Base-by-base conservation (phyloP, 2,797 vertebrate genomes). In the Anguilla pacifica region DNA sequence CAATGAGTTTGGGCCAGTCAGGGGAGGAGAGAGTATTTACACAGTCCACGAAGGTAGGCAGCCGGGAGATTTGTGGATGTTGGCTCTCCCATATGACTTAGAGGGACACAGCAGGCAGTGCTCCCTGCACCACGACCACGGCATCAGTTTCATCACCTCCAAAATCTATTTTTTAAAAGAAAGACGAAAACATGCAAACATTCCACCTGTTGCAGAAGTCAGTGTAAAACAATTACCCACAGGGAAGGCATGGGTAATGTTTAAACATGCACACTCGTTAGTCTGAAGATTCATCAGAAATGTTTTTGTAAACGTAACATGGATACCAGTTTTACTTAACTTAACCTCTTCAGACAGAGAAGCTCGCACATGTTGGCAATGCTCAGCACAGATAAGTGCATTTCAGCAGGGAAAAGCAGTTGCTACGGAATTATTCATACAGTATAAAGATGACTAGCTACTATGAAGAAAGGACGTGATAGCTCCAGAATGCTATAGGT, bases 31-130 rank as follows among this genome's bases (percentile, higher is more conserved):
- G 77, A 25, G 31, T 83, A 70, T 53, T 2, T 88, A 6, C 31
- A 88, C 88, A 86, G 85, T 92, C 61, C 83, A 81, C 39, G 35
- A 13, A 72, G 64, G 67, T 55, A 84, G 61, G 31, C 35, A 67
- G 39, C 43, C 84, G 11, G 70, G 53, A 64, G 82, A 88, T 57
- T 85, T 85, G 67, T 25, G 59, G 83, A 85, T 72, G 51, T 55
- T 39, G 43, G 43, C 77, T 53, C 55, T 53, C 28, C 43, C n/a
- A n/a, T 25, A 64, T 64, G 43, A 86, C 57, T 17, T 49, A 19
- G 43, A 64, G 79, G 17, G 59, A 19, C 22, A 64, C 0, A 49
- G 77, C 19, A 49, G 19, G 25, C 6, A 1, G 6, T 81, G 72
- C 15, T 35, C 2, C n/a, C 22, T 13, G 13, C 4, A 74, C n/a